Evolutionary conservation across 2,888 invertebrate species (phyloP), one percentile per base, ranked within the genome.

Genomic region (Tetragnatha montana): DNA sequence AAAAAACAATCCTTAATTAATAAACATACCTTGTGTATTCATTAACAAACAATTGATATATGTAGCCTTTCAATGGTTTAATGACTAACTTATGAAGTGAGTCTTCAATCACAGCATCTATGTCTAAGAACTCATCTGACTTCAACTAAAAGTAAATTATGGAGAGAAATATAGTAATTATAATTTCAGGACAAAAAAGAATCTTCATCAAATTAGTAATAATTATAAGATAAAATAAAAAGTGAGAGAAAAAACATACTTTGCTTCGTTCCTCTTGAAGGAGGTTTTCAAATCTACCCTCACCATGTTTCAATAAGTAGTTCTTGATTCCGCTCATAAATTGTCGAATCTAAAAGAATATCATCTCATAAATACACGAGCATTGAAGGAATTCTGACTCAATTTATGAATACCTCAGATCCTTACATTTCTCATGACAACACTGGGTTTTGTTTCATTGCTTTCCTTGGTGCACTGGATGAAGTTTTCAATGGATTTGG

Each of bases 261-360:
- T 97, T 96, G 86, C 95, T 95, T 91, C 97, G 95, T 93, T 97
- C 97, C 92, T 96, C 95, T 93, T 98, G 97, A 76, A 99, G 97
- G 93, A 98, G 96, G 92, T 96, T 96, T 93, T 97, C 97, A 93
- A 99, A 97, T 92, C 97, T 97, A 91, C 97, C 96, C 93, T 99
- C 98, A 21, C 98, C 98, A 92, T 98, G 98, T 93, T 98, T 98
- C 60, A 98, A 97, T 90, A 99, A 95, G 94, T 98, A 99, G 94
- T 99, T 99, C 94, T 99, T 99, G 96, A 99, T 98, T 87, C 98
- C 99, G 19, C 97, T 98, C 97, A 99, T 98, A 93, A 99, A 99
- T 93, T 98, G 98, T 0, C 98, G 95, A 95, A 98, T 93, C 93
- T 94, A 81, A 22, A 68, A 47, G 47, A 51, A 73, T n/a, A 88